Evolutionary conservation across 2,888 invertebrate genomes (phyloP).

Genomic region (Andrena marginata): DNA sequence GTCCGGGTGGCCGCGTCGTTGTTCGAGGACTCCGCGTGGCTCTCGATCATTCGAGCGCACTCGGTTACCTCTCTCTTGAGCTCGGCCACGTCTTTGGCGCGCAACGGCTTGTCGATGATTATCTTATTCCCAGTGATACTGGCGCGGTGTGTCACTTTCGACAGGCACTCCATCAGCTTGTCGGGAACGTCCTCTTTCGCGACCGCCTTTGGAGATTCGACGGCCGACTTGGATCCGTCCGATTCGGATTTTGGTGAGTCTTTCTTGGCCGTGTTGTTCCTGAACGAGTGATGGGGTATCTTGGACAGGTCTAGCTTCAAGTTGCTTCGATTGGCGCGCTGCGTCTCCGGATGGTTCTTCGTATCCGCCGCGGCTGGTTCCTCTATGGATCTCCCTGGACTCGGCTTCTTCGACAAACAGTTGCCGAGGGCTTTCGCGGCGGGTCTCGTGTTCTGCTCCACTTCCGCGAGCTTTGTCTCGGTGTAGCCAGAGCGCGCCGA

Average conservation of each 20-base stretch:
- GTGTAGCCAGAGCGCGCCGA: neutral
- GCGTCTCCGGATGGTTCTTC: slow-evolving; percentile 10
- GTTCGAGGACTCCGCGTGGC: slow-evolving; percentile 38
- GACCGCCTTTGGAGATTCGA: slow-evolving; percentile 25
- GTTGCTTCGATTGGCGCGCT: slow-evolving; percentile 71
- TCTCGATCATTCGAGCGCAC: slow-evolving; percentile 60
- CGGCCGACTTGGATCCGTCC: slow-evolving; percentile 9
- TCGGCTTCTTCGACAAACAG: neutral
- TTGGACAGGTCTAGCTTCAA: slow-evolving; percentile 81
- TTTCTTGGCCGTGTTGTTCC: slow-evolving; percentile 71
- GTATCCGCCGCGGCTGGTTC: neutral
- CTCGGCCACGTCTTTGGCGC: slow-evolving; percentile 71
- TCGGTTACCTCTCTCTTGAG: slow-evolving; percentile 67
- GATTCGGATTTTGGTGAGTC: slow-evolving; percentile 68
- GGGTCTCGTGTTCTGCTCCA: neutral
- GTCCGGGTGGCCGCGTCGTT: neutral
- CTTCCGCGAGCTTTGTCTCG: neutral
- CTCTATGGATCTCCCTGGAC: neutral
- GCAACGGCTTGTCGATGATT: slow-evolving; percentile 73
- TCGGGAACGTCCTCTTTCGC: slow-evolving; percentile 8
- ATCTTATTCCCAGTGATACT: slow-evolving; percentile 76
- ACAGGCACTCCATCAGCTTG: slow-evolving; percentile 66
- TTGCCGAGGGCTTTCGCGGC: neutral
- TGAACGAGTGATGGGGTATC: slow-evolving; percentile 81
- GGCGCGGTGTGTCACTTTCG: slow-evolving; percentile 75